These are phyloP conservation scores for Campoplex capitator DNA, from an alignment of 2,888 invertebrate genomes.

Conservation along the genomic window DNA sequence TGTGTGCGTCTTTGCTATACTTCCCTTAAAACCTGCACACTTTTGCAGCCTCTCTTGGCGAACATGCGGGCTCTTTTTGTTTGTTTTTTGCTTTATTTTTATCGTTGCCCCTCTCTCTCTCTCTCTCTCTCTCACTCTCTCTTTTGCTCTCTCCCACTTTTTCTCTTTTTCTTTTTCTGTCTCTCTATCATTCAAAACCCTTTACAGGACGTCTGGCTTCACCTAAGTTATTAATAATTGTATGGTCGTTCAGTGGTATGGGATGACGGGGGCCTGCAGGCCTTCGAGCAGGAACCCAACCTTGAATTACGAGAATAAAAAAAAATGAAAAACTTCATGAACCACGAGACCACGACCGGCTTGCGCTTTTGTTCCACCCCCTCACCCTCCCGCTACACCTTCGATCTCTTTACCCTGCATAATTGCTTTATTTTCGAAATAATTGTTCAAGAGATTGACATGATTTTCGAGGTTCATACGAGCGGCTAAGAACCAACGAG, in stretches of 20 bases:
- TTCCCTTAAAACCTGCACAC: slow-evolving; percentile 44
- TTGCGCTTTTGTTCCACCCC: slow-evolving; percentile 9
- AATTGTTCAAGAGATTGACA: slow-evolving; percentile 45
- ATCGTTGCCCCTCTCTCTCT: slow-evolving; percentile 12
- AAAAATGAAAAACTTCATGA: slow-evolving; percentile 49
- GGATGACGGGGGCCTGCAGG: slow-evolving; percentile 48
- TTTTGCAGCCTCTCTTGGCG: slow-evolving; percentile 56
- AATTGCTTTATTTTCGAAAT: slow-evolving; percentile 19
- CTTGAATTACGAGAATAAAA: slow-evolving; percentile 49
- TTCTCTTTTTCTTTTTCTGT: slow-evolving; percentile 18
- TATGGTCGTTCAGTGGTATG: slow-evolving; percentile 43
- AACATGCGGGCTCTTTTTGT: slow-evolving; percentile 39
- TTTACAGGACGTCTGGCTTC: slow-evolving; percentile 54
- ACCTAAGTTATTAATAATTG: slow-evolving; percentile 69
- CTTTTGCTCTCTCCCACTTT: slow-evolving; percentile 8
- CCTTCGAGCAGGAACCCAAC: slow-evolving; percentile 21
- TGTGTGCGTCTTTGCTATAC: slow-evolving; percentile 46
- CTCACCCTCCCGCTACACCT: too few species aligned
- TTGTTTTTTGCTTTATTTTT: slow-evolving; percentile 27
- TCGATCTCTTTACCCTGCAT: slow-evolving; percentile 1
- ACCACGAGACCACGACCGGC: slow-evolving; percentile 24
- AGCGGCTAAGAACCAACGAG: neutral
- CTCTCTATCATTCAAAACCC: slow-evolving; percentile 46
- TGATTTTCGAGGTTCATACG: slow-evolving; percentile 12
- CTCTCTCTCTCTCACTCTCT: slow-evolving; percentile 12